A percentile compares a stretch with the other conserved stretches of the same genome.
These are phyloP conservation scores for Trematocara macrostoma DNA, from an alignment of 2,113 vertebrate genomes.

Conservation along the genomic window DNA sequence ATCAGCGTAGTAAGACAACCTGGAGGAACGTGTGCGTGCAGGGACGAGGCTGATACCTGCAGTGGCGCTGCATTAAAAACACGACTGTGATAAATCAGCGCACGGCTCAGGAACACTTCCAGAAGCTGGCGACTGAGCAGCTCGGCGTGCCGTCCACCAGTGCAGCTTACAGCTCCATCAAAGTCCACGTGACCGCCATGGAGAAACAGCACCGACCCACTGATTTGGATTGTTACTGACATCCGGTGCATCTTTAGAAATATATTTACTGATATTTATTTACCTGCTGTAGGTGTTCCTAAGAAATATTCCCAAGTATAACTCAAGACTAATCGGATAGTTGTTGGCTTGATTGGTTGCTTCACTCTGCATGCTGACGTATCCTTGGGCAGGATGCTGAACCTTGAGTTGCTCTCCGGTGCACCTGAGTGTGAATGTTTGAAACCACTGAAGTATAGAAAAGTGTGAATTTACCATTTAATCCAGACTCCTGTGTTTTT, in stretches of 20 bases:
- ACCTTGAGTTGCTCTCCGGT: neutral
- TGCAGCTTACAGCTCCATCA: neutral
- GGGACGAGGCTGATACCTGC: no score
- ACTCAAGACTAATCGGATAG: neutral
- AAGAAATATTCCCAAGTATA: neutral
- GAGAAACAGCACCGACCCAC: neutral
- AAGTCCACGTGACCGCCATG: accelerated
- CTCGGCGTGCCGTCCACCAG: no score
- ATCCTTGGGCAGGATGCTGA: neutral
- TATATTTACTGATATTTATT: neutral
- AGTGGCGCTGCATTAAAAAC: no score
- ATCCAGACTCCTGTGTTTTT: neutral
- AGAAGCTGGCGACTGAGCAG: no score
- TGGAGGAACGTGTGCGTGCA: no score
- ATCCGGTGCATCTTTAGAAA: neutral
- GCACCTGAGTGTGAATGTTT: neutral
- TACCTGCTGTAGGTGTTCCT: neutral
- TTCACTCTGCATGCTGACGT: neutral
- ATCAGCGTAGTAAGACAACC: no score
- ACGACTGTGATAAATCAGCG: no score
- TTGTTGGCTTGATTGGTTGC: neutral
- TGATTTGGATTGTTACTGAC: neutral
- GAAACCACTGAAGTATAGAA: neutral
- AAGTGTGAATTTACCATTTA: neutral
- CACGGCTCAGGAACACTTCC: no score